Evolutionary conservation across 2,113 vertebrate genomes (phyloP).

Genomic region (Setophaga coronata): DNA sequence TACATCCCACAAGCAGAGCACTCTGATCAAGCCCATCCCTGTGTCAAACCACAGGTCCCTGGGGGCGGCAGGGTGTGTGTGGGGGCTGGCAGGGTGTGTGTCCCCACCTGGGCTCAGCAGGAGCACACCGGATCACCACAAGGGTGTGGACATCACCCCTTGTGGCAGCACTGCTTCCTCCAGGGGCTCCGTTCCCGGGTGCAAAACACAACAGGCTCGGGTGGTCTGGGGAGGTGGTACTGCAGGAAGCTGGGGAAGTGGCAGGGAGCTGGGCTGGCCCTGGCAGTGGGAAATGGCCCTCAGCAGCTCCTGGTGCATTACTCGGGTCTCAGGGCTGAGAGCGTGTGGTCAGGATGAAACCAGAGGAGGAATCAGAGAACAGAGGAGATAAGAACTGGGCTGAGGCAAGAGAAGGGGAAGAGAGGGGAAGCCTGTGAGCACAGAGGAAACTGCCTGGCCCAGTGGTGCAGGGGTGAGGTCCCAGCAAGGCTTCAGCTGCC

Average conservation of each 20-base stretch:
- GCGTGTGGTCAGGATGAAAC: background rate
- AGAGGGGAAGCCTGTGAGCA: background rate
- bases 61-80: background rate
- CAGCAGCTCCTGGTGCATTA: fast-evolving
- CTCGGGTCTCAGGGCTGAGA: fast-evolving
- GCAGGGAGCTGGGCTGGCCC: background rate
- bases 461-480: fast-evolving
- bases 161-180: background rate
- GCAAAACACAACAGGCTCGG: fast-evolving
- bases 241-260: background rate
- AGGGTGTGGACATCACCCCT: fast-evolving
- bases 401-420: background rate
- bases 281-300: background rate
- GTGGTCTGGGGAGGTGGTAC: fast-evolving
- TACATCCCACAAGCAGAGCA: background rate
- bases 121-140: fast-evolving
- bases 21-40: background rate
- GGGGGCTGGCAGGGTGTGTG: background rate
- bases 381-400: background rate
- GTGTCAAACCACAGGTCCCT: fast-evolving
- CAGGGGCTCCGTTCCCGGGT: background rate
- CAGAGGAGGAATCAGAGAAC: background rate
- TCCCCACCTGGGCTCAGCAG: background rate
- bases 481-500: background rate
- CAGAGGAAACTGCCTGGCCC: background rate